Base-by-base conservation (phyloP, 2,888 invertebrate species). In the Lithophane semibrunnea region DNA sequence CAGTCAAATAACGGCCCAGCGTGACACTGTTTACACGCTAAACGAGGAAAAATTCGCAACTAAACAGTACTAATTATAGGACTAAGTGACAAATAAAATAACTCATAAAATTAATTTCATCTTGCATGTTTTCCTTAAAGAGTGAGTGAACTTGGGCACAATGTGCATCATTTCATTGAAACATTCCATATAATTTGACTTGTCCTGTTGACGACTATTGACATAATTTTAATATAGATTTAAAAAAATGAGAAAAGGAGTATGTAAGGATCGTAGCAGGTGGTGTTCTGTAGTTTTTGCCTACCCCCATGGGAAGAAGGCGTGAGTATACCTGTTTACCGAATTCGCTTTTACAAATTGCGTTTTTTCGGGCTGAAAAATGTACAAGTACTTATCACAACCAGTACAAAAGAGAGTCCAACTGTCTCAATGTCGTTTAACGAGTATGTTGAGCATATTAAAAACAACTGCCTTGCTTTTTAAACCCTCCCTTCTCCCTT, bases 1-100 rank as follows among this genome's bases (percentile, higher is more conserved):
- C 37, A 37, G 44, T 56, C 72, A 58, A 70, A 63, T 49, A 72
- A 37, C 80, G 16, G 79, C 49, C 9, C 67, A 56, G 64, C 65
- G 77, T 60, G 65, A 63, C 52, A 60, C 52, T 78, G 54, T 75
- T 58, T 67, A 70, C 63, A 80, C 64, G 47, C 24, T 52, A 44
- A 66, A 85, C 78, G 47, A 75, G 78, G 85, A 79, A 78, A 83
- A 60, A 65, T 13, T 56, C 29, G 42, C 18, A 52, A 73, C n/a
- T 54, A 24, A n/a, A 54, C 16, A 5, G 63, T 54, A 56, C 52
- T 84, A 73, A 82, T 78, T 75, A 81, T 70, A 77, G 77, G 61
- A 24, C 13, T 52, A 67, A 52, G 21, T 52, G 21, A 52, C 75
- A 60, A 77, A 44, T 60, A 56, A n/a, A 61, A 65, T 58, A 18